Evolutionary conservation across 2,888 invertebrate species (phyloP).

Genomic region (Ommatoiulus sabulosus): DNA sequence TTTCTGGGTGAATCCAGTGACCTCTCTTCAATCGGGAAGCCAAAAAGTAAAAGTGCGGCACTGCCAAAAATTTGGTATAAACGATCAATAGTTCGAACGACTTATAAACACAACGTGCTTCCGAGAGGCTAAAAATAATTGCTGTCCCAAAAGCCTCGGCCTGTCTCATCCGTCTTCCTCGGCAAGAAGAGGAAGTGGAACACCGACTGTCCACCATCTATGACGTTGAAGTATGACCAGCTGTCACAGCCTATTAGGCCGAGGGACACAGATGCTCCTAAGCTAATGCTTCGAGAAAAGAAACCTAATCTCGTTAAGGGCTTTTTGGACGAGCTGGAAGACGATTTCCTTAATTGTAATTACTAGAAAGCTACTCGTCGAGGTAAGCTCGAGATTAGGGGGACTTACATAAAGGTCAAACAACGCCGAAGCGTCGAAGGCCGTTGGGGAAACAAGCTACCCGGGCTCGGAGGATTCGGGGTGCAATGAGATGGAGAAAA

Average conservation of each 20-base stretch:
- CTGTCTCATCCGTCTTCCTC: slow-evolving; percentile 2
- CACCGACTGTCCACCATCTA: slow-evolving; percentile 10
- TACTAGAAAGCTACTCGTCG: background rate
- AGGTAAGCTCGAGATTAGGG: slow-evolving; percentile 1
- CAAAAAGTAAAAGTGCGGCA: background rate
- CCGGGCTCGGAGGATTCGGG: background rate
- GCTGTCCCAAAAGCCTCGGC: slow-evolving; percentile 22
- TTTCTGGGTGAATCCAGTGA: background rate
- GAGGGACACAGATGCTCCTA: background rate
- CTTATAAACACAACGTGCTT: slow-evolving; percentile 14
- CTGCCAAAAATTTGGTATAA: background rate
- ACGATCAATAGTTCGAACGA: background rate
- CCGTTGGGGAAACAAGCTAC: background rate
- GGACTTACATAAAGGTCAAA: slow-evolving; percentile 7
- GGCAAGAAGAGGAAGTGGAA: slow-evolving; percentile 21
- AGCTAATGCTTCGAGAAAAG: slow-evolving; percentile 22
- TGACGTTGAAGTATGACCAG: slow-evolving; percentile 34
- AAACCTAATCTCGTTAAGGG: slow-evolving; percentile 28
- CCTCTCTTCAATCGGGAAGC: background rate
- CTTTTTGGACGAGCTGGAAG: slow-evolving; percentile 15
- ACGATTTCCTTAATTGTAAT: slow-evolving; percentile 28
- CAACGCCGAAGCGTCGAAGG: background rate
- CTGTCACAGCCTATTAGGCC: slow-evolving; percentile 21
- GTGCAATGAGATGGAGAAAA: background rate
- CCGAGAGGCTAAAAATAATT: background rate